These are phyloP conservation scores for Drosophila azteca DNA, from an alignment of 1,140 invertebrate genomes.

Conservation along the genomic window DNA sequence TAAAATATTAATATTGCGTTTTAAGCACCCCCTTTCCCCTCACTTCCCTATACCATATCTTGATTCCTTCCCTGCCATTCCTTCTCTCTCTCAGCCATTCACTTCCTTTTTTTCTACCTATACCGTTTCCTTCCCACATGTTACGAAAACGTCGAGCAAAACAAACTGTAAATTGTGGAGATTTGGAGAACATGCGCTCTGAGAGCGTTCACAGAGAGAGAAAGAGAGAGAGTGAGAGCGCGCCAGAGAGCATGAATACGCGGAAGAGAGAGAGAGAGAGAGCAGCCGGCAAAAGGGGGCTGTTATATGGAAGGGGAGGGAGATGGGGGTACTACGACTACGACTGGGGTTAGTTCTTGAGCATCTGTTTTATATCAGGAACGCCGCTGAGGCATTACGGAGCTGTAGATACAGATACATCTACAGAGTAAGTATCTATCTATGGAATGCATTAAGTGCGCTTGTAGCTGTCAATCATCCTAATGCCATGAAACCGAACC, in stretches of 20 bases:
- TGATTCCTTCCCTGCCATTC: neutral
- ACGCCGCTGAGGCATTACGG: slow-evolving; percentile 33
- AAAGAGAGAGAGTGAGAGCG: slow-evolving; percentile 16
- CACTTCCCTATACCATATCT: neutral
- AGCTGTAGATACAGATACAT: slow-evolving; percentile 45
- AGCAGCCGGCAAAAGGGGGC: slow-evolving; percentile 43
- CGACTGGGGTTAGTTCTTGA: slow-evolving; percentile 20
- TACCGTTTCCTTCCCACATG: slow-evolving; percentile 13
- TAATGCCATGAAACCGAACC: slow-evolving; percentile 44
- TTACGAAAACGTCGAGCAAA: slow-evolving; percentile 74
- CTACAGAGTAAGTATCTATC: slow-evolving; percentile 27
- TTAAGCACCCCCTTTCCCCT: no score
- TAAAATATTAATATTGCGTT: no score
- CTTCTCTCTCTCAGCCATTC: neutral
- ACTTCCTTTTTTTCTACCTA: neutral
- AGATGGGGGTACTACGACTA: neutral
- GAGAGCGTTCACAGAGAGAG: slow-evolving; percentile 16
- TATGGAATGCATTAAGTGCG: slow-evolving; percentile 66
- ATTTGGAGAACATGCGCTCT: slow-evolving; percentile 67
- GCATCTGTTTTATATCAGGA: slow-evolving; percentile 75
- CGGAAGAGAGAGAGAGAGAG: neutral
- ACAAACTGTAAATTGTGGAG: slow-evolving; percentile 67
- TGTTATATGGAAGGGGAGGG: slow-evolving; percentile 11
- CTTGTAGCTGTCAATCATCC: slow-evolving; percentile 64
- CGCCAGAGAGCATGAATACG: slow-evolving; percentile 12